phyloP scores from a whole-genome alignment of 2,888 invertebrate species.

The Mycalesis mineus region DNA sequence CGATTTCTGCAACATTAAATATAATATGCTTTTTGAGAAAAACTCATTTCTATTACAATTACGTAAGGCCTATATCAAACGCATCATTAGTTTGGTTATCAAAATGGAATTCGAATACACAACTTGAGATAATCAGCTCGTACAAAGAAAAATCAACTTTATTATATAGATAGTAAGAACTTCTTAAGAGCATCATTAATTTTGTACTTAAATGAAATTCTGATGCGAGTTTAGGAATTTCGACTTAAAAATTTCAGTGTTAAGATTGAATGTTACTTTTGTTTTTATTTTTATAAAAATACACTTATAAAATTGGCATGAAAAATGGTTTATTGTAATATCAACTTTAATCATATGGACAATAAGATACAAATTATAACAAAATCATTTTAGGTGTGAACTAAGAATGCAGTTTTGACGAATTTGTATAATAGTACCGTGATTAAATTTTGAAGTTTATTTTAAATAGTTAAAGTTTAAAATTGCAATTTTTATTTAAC shows the following conservation, averaged over 20 bases:
- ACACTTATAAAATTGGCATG: background rate
- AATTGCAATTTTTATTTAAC: constrained; percentile 7
- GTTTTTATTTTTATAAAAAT: background rate
- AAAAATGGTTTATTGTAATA: background rate
- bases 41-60: background rate
- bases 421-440: background rate
- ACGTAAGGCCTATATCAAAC: background rate
- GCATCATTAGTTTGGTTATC: background rate
- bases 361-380: background rate
- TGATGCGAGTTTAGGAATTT: constrained; percentile 7
- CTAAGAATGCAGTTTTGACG: background rate
- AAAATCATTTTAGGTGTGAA: background rate
- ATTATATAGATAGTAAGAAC: background rate
- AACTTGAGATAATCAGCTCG: background rate
- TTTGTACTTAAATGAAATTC: background rate
- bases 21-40: background rate
- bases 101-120: constrained; percentile 8
- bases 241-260: constrained; percentile 6
- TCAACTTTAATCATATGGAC: background rate
- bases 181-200: background rate
- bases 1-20: background rate
- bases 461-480: background rate
- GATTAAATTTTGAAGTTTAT: background rate
- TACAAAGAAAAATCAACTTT: constrained; percentile 3
- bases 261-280: constrained; percentile 10